Evolutionary conservation across 2,888 invertebrate species (phyloP).

Genomic region (Enchytraeus crypticus): DNA sequence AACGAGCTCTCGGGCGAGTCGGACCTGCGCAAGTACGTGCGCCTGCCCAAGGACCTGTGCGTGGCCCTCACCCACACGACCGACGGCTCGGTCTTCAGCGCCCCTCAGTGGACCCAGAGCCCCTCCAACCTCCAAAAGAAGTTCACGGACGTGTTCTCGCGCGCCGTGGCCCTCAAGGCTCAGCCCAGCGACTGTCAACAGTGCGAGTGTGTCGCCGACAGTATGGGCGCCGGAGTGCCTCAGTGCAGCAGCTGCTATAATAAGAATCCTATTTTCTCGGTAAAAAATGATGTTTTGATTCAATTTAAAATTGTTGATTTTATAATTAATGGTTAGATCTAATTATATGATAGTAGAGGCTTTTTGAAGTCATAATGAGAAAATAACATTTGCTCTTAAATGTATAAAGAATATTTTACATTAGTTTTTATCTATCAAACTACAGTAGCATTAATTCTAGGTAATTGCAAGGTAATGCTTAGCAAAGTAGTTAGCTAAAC

Average conservation of each 20-base stretch:
- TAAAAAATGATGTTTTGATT: too few relatives aligned
- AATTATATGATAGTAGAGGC: too few relatives aligned
- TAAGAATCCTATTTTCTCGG: neutral
- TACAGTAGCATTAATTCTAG: too few relatives aligned
- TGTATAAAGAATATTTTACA: too few relatives aligned
- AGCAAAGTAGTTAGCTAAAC: too few relatives aligned
- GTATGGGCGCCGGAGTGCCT: slow-evolving; percentile 45
- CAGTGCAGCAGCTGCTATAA: slow-evolving; percentile 40
- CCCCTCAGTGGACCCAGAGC: slow-evolving; percentile 41
- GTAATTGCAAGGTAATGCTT: too few relatives aligned
- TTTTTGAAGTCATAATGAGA: too few relatives aligned
- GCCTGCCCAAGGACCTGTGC: slow-evolving; percentile 51
- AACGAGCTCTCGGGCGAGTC: slow-evolving; percentile 62
- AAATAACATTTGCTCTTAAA: too few relatives aligned
- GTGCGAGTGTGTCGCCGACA: slow-evolving; percentile 49
- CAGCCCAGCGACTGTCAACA: slow-evolving; percentile 47
- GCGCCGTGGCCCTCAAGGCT: slow-evolving; percentile 39
- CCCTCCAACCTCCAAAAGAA: slow-evolving; percentile 35
- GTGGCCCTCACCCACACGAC: slow-evolving; percentile 60
- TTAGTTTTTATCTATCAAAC: too few relatives aligned
- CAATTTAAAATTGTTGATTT: too few relatives aligned
- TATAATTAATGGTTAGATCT: too few relatives aligned
- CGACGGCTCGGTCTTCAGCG: slow-evolving; percentile 61
- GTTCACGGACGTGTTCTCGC: slow-evolving; percentile 44
- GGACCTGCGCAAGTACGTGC: slow-evolving; percentile 54